Percentiles rank a stretch among this genome's conserved stretches.
These are phyloP conservation scores for Lysiphlebus fabarum DNA, from an alignment of 1,140 invertebrate genomes.

Conservation along the genomic window DNA sequence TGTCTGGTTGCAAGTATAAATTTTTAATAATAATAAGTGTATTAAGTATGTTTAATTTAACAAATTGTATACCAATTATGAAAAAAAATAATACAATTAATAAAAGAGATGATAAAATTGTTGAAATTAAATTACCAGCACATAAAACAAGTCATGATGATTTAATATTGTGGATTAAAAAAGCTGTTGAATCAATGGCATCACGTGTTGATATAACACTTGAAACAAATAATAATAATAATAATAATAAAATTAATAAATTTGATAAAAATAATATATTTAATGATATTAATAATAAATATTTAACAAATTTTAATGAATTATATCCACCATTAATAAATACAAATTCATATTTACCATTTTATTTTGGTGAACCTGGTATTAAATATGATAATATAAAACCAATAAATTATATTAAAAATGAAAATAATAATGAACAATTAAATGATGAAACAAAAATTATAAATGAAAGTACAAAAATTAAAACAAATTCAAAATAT, in stretches of 20 bases:
- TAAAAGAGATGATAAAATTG: conserved; percentile 19
- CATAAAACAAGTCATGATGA: conserved; percentile 43
- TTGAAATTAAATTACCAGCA: conserved; percentile 42
- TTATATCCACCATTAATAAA: background rate
- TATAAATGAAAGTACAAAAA: background rate
- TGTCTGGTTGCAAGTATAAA: too few relatives aligned
- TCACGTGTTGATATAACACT: conserved; percentile 47
- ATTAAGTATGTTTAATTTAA: background rate
- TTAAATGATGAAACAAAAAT: background rate
- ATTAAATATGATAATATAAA: too few relatives aligned
- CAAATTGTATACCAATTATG: background rate
- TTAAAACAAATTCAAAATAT: background rate
- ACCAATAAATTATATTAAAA: background rate
- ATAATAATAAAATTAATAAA: background rate
- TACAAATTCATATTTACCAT: background rate
- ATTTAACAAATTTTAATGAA: background rate
- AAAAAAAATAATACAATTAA: background rate
- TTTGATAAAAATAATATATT: background rate
- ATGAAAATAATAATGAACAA: background rate
- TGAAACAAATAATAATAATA: conserved; percentile 22
- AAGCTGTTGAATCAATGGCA: conserved; percentile 47
- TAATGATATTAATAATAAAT: background rate
- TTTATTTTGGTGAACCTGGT: background rate
- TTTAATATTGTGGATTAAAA: conserved; percentile 44
- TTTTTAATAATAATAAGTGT: too few relatives aligned